Evolutionary conservation across 2,113 vertebrate genomes (phyloP), one percentile per base, ranked within the genome.

Genomic region (Vireo altiloquus): DNA sequence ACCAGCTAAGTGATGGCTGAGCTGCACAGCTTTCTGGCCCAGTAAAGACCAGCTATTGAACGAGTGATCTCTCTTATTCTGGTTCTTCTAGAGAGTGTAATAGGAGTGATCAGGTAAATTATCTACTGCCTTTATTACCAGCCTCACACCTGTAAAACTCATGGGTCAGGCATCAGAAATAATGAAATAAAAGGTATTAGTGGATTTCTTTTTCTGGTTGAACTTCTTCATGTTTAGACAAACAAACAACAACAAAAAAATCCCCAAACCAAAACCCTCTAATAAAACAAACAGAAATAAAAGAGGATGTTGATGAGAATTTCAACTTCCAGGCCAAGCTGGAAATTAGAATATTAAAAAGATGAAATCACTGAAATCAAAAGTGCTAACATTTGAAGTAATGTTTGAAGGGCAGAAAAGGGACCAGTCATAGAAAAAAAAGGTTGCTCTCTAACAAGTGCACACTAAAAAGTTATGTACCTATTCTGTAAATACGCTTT

Each of bases 381-480:
- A n/a, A 10, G 2, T 70, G 18, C 52, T 75, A 37, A 37, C 39
- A 37, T 46, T 61, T 63, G 66, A 61, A 61, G 6, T 59, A 53
- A 44, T 9, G 15, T 25, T 53, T 1, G 3, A 56, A 42, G 61
- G 25, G 13, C 28, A 50, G 61, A 50, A 78, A 37, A 85, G 16
- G 10, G 28, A 47, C 13, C 3, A 10, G 25, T 49, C 1, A 2
- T 28, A 9, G 27, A 13, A 11, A 9, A 65, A 49, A n/a, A 49
- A 52, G 18, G 8, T n/a, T 75, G 4, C 18, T 89, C 10, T 54
- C 52, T 25, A 24, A 28, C 30, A 69, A 76, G 8, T 52, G 13
- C 5, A 3, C 8, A 2, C 12, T 25, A 13, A 68, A 42, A 64
- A 66, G 18, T 21, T 56, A 16, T 0, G 0, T 42, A 13, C 11